Percentiles rank a stretch among this genome's conserved stretches.
phyloP scores from a whole-genome alignment of 2,113 vertebrate species.

The Dasyurus viverrinus region DNA sequence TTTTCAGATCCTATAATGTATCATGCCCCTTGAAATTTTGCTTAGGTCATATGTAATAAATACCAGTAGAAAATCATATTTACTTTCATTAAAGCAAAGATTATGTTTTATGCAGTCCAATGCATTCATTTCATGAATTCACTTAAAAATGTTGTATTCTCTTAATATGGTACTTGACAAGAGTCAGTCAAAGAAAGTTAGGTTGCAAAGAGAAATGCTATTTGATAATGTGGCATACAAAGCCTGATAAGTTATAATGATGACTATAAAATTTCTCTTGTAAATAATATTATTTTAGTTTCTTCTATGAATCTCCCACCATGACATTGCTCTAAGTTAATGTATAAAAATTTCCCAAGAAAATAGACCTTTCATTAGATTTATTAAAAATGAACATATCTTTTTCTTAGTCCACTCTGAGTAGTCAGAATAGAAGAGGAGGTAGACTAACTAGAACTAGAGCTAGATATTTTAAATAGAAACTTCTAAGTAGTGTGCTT shows the following conservation, averaged over 20 bases:
- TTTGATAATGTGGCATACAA: not conserved
- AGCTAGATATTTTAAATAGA: not conserved
- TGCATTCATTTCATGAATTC: not conserved
- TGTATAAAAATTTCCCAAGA: not conserved
- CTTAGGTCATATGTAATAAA: constrained; percentile 54
- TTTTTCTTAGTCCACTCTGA: not conserved
- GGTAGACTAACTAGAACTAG: not conserved
- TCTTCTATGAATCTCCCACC: not conserved
- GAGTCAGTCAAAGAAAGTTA: not conserved
- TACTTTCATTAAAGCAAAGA: constrained; percentile 53
- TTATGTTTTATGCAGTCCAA: not conserved
- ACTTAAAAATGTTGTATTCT: not conserved
- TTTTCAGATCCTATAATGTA: constrained; percentile 61
- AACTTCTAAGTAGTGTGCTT: not conserved
- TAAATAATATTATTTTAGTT: not conserved
- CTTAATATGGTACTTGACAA: not conserved
- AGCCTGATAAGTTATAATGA: not conserved
- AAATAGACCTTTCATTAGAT: not conserved
- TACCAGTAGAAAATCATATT: constrained; percentile 56
- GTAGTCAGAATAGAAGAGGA: not conserved
- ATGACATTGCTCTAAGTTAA: not conserved
- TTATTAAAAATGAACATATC: not conserved
- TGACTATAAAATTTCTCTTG: not conserved
- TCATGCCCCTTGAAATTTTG: constrained; percentile 74
- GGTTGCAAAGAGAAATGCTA: not conserved